Conservation (phyloP, 2,113 vertebrate genomes). For the Scopus umbretta region DNA sequence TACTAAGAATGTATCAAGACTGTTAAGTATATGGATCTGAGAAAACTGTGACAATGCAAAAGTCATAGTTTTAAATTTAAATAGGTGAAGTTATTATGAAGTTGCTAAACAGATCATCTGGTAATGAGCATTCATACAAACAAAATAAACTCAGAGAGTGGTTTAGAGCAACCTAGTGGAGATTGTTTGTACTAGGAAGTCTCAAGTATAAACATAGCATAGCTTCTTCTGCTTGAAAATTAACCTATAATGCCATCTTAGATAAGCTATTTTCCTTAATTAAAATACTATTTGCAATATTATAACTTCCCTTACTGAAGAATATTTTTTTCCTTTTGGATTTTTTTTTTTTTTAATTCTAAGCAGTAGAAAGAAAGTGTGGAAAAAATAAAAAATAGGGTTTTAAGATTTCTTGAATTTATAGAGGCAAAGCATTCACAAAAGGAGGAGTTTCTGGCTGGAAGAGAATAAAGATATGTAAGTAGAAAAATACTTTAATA, state of each 20-base stretch:
- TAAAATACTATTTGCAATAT: not conserved
- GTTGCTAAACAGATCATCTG: not conserved
- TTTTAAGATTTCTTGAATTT: not conserved
- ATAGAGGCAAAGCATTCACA: not conserved
- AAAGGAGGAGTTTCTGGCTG: not conserved
- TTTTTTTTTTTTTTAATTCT: not conserved
- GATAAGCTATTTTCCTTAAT: not conserved
- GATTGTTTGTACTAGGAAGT: not conserved
- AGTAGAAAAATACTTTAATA: not conserved
- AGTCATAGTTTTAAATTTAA: not conserved
- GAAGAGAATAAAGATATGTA: not conserved
- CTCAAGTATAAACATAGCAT: not conserved
- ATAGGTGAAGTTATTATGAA: not conserved
- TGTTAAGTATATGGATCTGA: not conserved
- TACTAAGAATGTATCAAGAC: not conserved
- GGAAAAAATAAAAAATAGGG: not conserved
- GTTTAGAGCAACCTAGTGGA: not conserved
- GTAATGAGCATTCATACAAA: not conserved
- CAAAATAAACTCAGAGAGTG: not conserved
- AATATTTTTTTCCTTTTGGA: not conserved
- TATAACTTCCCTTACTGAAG: not conserved
- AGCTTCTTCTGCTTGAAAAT: not conserved
- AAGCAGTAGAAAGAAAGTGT: not conserved
- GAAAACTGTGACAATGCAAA: not conserved
- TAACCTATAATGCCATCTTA: not conserved